These are phyloP conservation scores for Vultur gryphus DNA, from an alignment of 2,797 vertebrate species.

Conservation along the genomic window DNA sequence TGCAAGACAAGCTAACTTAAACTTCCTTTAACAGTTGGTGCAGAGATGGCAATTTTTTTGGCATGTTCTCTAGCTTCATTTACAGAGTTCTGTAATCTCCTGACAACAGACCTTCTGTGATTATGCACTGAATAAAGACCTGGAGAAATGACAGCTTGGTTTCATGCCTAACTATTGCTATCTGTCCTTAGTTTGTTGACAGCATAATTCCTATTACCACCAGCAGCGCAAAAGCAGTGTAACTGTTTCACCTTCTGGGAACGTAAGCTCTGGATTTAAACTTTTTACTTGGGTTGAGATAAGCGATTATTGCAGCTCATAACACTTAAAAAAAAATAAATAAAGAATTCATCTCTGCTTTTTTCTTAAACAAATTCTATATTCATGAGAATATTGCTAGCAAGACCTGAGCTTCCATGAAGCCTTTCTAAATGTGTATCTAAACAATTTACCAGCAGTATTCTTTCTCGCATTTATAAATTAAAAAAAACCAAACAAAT, in stretches of 20 bases:
- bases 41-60: constrained; percentile 13
- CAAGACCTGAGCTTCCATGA: background rate
- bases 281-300: background rate
- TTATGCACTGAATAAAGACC: constrained; percentile 23
- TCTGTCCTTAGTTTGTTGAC: background rate
- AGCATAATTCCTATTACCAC: background rate
- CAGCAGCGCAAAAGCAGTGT: background rate
- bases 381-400: background rate
- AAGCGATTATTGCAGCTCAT: background rate
- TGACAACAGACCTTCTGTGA: constrained; percentile 47
- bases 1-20: background rate
- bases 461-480: background rate
- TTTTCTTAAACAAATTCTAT: background rate
- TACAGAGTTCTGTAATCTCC: constrained; percentile 48
- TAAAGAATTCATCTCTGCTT: background rate
- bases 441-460: background rate
- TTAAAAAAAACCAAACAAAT: background rate
- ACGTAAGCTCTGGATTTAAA: background rate
- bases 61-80: background rate
- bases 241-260: background rate
- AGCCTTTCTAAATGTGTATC: background rate
- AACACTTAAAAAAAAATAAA: background rate
- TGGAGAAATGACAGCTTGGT: background rate
- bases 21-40: background rate
- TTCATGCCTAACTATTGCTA: constrained; percentile 15